Percentiles rank a stretch among this genome's conserved stretches.
phyloP scores from a whole-genome alignment of 2,113 vertebrate species.

The Caretta caretta region DNA sequence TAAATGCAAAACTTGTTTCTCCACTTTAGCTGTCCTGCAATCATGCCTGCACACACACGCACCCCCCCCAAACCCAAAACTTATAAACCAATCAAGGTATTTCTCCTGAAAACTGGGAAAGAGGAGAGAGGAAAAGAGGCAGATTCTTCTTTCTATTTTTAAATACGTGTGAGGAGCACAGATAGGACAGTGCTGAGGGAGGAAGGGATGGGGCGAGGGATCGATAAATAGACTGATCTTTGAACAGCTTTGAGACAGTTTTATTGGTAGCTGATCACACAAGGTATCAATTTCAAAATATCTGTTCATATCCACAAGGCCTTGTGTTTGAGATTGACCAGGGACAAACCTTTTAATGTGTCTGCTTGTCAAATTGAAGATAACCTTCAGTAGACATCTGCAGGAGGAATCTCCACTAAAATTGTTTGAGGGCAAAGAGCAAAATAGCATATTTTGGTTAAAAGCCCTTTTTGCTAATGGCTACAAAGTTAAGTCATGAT shows the following conservation, averaged over 20 bases:
- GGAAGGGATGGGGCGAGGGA: background rate
- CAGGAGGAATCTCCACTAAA: conserved; percentile 19
- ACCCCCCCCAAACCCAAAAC: background rate
- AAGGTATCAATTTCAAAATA: background rate
- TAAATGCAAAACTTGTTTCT: background rate
- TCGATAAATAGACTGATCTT: background rate
- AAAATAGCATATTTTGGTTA: background rate
- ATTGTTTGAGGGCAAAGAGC: conserved; percentile 15
- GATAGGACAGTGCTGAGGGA: background rate
- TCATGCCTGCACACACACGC: background rate
- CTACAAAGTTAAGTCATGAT: conserved; percentile 30
- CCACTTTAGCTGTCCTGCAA: background rate
- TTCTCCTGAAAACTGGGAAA: background rate
- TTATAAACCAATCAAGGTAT: fast-evolving
- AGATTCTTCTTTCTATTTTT: background rate
- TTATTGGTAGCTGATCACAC: background rate
- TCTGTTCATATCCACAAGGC: background rate
- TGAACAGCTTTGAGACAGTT: background rate
- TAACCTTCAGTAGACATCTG: conserved; percentile 19
- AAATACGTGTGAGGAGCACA: background rate
- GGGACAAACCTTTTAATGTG: background rate
- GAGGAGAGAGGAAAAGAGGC: background rate
- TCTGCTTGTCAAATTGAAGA: conserved; percentile 11
- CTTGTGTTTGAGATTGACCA: background rate
- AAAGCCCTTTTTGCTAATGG: conserved; percentile 53